Conservation (phyloP, 2,797 vertebrate genomes). For the Pelodytes ibericus region DNA sequence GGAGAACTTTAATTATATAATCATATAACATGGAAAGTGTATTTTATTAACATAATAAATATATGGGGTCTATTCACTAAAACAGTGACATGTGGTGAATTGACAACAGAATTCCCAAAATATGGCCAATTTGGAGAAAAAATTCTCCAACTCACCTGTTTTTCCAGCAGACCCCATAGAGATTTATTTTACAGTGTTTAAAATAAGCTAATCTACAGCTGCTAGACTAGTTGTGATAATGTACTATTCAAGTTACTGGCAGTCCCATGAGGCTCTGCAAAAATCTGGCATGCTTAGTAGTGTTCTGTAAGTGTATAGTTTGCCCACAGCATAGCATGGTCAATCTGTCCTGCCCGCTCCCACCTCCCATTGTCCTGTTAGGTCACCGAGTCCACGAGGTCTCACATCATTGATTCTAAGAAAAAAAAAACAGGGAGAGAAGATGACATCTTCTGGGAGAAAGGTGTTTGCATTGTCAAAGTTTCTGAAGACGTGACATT, state of each 20-base stretch:
- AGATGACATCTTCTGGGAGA: not conserved
- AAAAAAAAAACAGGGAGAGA: slow-evolving; percentile 16
- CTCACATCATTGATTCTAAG: slow-evolving; percentile 48
- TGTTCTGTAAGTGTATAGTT: slow-evolving; percentile 9
- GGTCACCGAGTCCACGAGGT: slow-evolving; percentile 49
- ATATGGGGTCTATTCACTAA: too few relatives aligned
- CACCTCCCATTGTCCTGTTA: slow-evolving; percentile 49
- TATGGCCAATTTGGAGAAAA: too few relatives aligned
- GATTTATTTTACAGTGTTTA: too few relatives aligned
- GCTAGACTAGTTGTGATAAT: not conserved
- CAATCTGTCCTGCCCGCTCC: slow-evolving; percentile 43
- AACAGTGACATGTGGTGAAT: too few relatives aligned
- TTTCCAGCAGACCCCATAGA: too few relatives aligned
- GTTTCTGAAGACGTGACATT: slow-evolving; percentile 12
- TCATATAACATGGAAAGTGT: too few relatives aligned
- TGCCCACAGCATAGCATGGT: slow-evolving; percentile 18
- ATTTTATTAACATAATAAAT: too few relatives aligned
- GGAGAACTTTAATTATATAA: too few relatives aligned
- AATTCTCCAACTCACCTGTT: too few relatives aligned
- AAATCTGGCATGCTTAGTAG: not conserved
- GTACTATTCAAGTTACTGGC: not conserved
- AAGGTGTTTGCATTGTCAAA: not conserved
- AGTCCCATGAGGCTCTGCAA: not conserved
- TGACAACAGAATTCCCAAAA: too few relatives aligned
- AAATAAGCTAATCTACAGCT: not conserved